Base-by-base conservation (phyloP, 2,797 vertebrate genomes). In the Phrynocephalus guinanensis region DNA sequence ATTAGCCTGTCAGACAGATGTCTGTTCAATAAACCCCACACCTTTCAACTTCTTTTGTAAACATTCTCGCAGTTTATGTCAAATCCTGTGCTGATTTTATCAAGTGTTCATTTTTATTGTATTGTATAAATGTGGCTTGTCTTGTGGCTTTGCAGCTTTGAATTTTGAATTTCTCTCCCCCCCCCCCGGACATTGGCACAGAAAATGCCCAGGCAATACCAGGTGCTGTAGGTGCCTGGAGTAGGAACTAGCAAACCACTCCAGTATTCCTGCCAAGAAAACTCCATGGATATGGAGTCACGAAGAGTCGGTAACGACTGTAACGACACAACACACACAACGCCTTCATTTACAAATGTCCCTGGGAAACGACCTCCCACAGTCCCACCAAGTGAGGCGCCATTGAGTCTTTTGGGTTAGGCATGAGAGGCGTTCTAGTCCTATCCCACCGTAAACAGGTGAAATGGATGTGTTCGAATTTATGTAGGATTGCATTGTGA, bases 111-210 rank as follows among this genome's bases (percentile, higher is more conserved):
- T 90, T 89, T 82, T 72, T 20, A 1, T 89, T 70, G 60, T 20
- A 1, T 89, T 67, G 60, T 94, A 89, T 88, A 81, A 88, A 85
- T 68, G 56, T 48, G 44, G 79, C 84, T 94, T 92, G 82, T 67
- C 63, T 5, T 44, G 71, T 50, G 77, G 91, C 60, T 90, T 87
- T 93, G 83, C 89, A 88, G 70, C 63, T 94, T 90, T 91, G 4
- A 0, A 0, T 90, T 91, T 87, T 75, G 78, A 91, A 9, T 11
- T 44, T 44, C 38, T 4, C 38, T 1, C 33, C 38, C 2, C 38
- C 38, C 86, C 33, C 50, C 26, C 13, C 2, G n/a, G 66, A 76
- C 6, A 11, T 79, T 75, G 68, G 68, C 8, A 83, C 16, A 18
- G 71, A 44, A 44, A 44, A 44, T 44, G 38, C 38, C 38, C 38